Evolutionary conservation across 1,140 invertebrate genomes (phyloP), one percentile per base, ranked within the genome.

Genomic region (Scaptomyza hsui): DNA sequence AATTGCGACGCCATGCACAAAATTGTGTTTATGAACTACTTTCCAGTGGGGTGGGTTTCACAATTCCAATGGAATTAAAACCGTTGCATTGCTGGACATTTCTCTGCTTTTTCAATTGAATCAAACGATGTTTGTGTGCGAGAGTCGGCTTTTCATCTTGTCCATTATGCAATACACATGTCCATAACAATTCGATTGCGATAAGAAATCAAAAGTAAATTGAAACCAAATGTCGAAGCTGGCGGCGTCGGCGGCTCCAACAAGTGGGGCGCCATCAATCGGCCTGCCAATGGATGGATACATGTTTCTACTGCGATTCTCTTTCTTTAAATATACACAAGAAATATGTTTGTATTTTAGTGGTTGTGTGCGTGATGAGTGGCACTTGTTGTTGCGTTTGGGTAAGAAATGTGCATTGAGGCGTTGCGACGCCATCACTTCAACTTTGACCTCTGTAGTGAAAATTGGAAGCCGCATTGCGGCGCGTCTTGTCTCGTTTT

Each of bases 191-290:
- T 79, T 67, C 57, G 60, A 70, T 64, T 65, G 77, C 77, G 81
- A 85, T 85, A 86, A 86, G 77, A 65, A 80, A 86, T 77, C 77
- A 69, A 85, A 86, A 63, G 81, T 86, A 85, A 85, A 85, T 85
- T 85, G 77, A 85, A 85, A 85, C 81, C 81, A 69, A 85, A 85
- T 85, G 81, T 75, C 63, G 53, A 32, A 29, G 26, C 5, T 18
- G 18, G 42, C 57, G 32, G 21, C 71, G 47, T 9, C 44, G 39
- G 42, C 44, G 70, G 35, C 65, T 41, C 52, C 55, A 76, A 75
- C 80, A 85, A 77, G 60, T 85, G 81, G 73, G 74, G 73, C 81
- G 77, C 73, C 73, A 35, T 59, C 57, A 47, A 57, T 39, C 55
- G 49, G 55, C 42, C 42, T 49, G 49, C 26, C 68, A 56, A 55